These are phyloP conservation scores for Drosophila arawakana DNA, from an alignment of 1,140 invertebrate genomes.

Conservation along the genomic window DNA sequence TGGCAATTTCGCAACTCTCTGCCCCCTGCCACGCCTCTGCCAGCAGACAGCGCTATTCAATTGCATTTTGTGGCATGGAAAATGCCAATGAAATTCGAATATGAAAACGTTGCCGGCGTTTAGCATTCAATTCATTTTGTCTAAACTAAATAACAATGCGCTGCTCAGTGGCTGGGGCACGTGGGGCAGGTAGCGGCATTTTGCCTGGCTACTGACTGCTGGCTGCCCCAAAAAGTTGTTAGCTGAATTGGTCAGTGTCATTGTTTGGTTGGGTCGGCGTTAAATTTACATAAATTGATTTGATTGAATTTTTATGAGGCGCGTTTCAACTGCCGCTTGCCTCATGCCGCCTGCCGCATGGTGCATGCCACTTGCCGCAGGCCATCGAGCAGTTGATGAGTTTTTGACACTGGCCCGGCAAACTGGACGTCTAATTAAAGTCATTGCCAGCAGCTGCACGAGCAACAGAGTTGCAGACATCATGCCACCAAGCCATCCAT, in stretches of 20 bases:
- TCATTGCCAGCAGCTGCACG: conserved; percentile 73
- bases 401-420: conserved; percentile 40
- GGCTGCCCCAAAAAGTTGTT: conserved; percentile 7
- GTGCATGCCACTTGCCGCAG: conserved; percentile 17
- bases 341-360: not conserved
- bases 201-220: conserved; percentile 5
- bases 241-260: conserved; percentile 28
- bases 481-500: not conserved
- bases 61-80: conserved; percentile 9
- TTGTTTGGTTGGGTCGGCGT: conserved; percentile 62
- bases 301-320: conserved; percentile 83
- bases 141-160: conserved; percentile 79
- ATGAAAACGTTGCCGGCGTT: conserved; percentile 54
- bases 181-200: conserved; percentile 12
- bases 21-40: not conserved
- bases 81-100: conserved; percentile 62
- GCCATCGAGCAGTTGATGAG: conserved; percentile 50
- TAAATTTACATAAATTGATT: conserved; percentile 84
- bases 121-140: conserved; percentile 73
- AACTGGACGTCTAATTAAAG: conserved; percentile 65
- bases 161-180: not conserved
- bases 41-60: not conserved
- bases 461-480: not conserved
- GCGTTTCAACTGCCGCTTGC: not conserved
- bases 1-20: not conserved